Conservation (phyloP, 2,797 vertebrate species). For the Petrocephalus schoutedeni region DNA sequence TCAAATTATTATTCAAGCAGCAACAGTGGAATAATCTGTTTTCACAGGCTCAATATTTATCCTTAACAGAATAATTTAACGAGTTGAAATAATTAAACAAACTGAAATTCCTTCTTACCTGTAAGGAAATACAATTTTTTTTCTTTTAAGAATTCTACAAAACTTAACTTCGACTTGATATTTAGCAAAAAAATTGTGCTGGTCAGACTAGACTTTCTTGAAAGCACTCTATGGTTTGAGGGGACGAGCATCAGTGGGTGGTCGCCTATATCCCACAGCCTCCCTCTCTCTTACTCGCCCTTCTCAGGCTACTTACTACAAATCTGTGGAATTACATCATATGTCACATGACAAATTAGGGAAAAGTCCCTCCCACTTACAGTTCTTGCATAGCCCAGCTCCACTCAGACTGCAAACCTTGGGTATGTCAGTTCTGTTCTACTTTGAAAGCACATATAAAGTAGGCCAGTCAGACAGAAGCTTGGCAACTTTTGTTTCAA, state of each 20-base stretch:
- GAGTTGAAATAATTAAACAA: neutral
- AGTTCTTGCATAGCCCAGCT: neutral
- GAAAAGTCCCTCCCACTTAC: neutral
- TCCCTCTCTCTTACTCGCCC: neutral
- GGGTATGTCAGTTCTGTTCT: neutral
- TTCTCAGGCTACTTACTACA: neutral
- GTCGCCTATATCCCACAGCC: neutral
- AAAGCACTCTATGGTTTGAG: neutral
- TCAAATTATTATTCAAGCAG: neutral
- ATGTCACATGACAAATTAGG: neutral
- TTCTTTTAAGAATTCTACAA: neutral
- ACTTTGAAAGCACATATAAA: neutral
- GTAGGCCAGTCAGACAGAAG: neutral
- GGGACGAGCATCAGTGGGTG: neutral
- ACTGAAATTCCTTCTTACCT: neutral
- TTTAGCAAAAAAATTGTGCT: neutral
- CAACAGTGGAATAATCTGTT: neutral
- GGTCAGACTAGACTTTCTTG: neutral
- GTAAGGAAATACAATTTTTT: neutral
- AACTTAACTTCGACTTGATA: neutral
- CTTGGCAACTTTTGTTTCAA: neutral
- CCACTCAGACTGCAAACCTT: neutral
- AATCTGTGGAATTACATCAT: neutral
- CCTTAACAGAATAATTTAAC: neutral
- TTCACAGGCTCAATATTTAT: neutral